A percentile compares a stretch with the other conserved stretches of the same genome.
These are phyloP conservation scores for Branchellion lobata DNA, from an alignment of 2,888 invertebrate species.

Conservation along the genomic window DNA sequence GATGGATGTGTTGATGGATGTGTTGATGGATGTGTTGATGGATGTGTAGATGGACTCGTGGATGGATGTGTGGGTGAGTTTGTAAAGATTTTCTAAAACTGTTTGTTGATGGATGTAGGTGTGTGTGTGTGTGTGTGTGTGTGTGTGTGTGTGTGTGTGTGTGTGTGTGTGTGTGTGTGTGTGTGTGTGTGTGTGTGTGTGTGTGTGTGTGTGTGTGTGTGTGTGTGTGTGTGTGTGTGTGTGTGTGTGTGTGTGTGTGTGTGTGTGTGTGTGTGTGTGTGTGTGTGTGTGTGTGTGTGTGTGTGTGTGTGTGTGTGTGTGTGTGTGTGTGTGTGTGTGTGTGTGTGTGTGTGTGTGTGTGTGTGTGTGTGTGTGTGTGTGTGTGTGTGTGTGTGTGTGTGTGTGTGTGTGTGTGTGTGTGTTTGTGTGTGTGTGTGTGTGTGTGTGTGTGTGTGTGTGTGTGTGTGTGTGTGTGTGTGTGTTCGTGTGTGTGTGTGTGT, in stretches of 20 bases:
- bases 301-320: neutral
- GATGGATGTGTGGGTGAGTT: no score
- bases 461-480: neutral
- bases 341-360: neutral
- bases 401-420: neutral
- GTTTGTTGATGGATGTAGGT: neutral
- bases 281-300: neutral
- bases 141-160: neutral
- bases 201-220: neutral
- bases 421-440: neutral
- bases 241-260: neutral
- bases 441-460: neutral
- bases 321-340: neutral
- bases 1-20: no score
- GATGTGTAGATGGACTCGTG: no score
- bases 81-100: no score
- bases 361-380: neutral
- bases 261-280: neutral
- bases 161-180: neutral
- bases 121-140: neutral
- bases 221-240: neutral
- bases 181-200: neutral
- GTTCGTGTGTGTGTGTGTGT: neutral
- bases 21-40: no score
- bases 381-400: neutral